Evolutionary conservation across 2,888 invertebrate species (phyloP), one percentile per base, ranked within the genome.

Genomic region (Eristalis arbustorum): DNA sequence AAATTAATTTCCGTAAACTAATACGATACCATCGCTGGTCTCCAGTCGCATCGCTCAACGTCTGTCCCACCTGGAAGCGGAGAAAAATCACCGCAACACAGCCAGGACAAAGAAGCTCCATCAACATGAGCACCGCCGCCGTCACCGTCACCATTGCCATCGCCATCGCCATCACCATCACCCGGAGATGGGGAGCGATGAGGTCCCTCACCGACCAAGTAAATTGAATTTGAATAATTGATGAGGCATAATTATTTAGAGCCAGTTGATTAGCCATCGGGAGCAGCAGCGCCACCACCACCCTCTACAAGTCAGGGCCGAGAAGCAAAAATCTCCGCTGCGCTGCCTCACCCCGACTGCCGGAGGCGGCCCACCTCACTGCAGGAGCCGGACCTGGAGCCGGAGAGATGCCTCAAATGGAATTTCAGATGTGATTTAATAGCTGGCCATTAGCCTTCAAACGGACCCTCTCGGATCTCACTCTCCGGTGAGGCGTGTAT

Each of bases 141-240:
- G 22, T 10, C 57, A 10, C 22, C 57, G 11, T 31, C 31, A 10
- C 31, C 31, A 8, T 11, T 11, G 10, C 57, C 57, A 23, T 10
- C 23, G 18, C 74, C 66, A 64, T 6, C 56, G 22, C 56, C 56
- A 22, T n/a, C 56, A 56, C 69, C 66, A 64, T 62, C 74, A 37
- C n/a, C 13, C 25, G 25, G 34, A 13, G 67, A 37, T 10, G 31
- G 18, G 31, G 18, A 31, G 28, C 63, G 63, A 25, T 74, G 59
- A 37, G 13, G 57, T 40, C 34, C 59, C 69, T 28, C 74, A 74
- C 76, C 62, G 57, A n/a, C 78, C 75, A 85, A 88, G 88, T 88
- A 89, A 89, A 89, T 89, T 89, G 89, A 89, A 89, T 89, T 89
- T 89, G 89, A 89, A 89, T 89, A 89, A 89, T 89, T 89, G 88